phyloP scores from a whole-genome alignment of 2,113 vertebrate species.

The Colistium nudipinnis region DNA sequence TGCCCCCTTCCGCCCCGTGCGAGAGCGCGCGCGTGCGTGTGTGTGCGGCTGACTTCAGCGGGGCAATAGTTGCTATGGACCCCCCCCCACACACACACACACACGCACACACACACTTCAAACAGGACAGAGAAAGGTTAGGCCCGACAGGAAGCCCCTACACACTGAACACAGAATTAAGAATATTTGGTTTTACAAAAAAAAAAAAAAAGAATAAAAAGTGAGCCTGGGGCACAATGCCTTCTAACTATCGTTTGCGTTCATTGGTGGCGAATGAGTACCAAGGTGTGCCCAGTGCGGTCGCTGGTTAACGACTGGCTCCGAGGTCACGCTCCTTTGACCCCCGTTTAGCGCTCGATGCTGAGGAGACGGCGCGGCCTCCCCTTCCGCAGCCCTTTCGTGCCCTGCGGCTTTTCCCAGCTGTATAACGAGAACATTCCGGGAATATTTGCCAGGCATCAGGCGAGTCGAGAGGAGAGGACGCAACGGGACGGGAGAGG shows the following conservation, averaged over 20 bases:
- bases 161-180: not conserved
- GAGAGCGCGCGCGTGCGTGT: constrained; percentile 33
- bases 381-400: constrained; percentile 31
- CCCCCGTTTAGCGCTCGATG: too few species aligned
- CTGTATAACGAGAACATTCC: constrained; percentile 72
- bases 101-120: too few species aligned
- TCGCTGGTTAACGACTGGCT: not conserved
- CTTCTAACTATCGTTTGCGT: not conserved
- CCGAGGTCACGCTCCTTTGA: not conserved
- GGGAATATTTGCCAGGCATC: constrained; percentile 66
- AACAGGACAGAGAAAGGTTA: constrained; percentile 63
- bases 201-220: too few species aligned
- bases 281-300: constrained; percentile 1
- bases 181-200: not conserved
- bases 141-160: constrained; percentile 31
- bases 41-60: constrained; percentile 31
- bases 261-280: not conserved
- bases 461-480: constrained; percentile 29
- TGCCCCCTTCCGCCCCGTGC: constrained; percentile 6
- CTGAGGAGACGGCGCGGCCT: constrained; percentile 1
- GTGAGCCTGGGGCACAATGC: too few species aligned
- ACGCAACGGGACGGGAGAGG: not conserved
- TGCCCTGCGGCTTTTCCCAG: constrained; percentile 42
- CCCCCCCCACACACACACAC: too few species aligned
- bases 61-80: constrained; percentile 71